Conservation (phyloP, 2,888 invertebrate species). For the Oegoconia quadripuncta region DNA sequence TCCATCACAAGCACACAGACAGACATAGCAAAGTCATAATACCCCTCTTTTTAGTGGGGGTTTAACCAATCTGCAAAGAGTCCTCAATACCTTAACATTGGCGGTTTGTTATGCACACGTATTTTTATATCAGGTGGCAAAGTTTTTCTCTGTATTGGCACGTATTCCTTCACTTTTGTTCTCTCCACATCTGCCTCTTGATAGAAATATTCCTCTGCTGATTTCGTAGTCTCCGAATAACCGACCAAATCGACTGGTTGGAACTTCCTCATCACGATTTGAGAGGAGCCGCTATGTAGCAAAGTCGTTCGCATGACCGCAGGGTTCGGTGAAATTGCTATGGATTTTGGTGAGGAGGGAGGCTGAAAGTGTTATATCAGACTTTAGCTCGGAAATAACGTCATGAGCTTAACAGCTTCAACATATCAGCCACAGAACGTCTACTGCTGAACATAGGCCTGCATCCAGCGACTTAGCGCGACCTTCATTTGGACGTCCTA, state of each 20-base stretch:
- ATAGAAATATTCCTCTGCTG: not conserved
- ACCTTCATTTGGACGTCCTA: no score
- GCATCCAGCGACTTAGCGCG: no score
- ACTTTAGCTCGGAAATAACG: no score
- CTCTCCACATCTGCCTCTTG: not conserved
- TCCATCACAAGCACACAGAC: no score
- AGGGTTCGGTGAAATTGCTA: slow-evolving; percentile 29
- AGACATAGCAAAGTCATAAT: no score
- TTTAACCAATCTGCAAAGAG: no score
- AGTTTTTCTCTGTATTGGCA: no score
- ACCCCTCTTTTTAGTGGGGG: no score
- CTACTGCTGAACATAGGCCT: no score
- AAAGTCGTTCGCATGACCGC: slow-evolving; percentile 28
- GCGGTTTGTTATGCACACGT: slow-evolving; percentile 16
- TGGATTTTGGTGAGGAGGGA: slow-evolving; percentile 4
- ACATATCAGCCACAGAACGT: no score
- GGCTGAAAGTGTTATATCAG: no score
- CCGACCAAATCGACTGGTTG: slow-evolving; percentile 18
- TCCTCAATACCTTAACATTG: not conserved
- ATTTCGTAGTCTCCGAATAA: not conserved
- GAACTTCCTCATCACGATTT: slow-evolving; percentile 44
- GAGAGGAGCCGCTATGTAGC: slow-evolving; percentile 31
- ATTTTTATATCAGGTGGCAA: slow-evolving; percentile 22
- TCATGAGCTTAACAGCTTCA: no score
- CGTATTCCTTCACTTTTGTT: not conserved